Conservation (phyloP, 1,140 invertebrate species). For the Spodoptera litura region DNA sequence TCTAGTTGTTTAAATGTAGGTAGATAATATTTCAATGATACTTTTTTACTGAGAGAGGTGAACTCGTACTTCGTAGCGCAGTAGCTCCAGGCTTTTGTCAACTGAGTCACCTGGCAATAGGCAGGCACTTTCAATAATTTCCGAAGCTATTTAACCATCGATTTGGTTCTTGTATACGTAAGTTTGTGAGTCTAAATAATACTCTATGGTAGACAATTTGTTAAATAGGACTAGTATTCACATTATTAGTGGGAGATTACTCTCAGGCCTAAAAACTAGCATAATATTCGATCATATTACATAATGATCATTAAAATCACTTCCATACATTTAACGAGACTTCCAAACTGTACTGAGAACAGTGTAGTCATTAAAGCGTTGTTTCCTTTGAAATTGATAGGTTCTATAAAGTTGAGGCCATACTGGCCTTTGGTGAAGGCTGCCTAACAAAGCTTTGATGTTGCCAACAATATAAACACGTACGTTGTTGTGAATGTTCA, state of each 20-base stretch:
- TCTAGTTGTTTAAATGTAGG: no score
- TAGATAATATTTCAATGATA: no score
- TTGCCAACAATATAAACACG: conserved; percentile 40
- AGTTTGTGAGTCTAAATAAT: no score
- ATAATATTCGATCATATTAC: neutral
- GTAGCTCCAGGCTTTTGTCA: no score
- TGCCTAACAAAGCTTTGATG: conserved; percentile 39
- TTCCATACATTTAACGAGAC: neutral
- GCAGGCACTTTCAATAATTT: no score
- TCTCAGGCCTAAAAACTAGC: neutral
- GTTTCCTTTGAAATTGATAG: conserved; percentile 41
- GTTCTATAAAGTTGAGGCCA: conserved; percentile 36
- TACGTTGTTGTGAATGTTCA: conserved; percentile 15
- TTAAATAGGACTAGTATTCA: no score
- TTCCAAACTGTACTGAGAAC: neutral
- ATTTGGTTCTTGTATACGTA: no score
- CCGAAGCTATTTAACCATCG: no score
- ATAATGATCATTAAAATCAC: neutral
- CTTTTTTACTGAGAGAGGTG: no score
- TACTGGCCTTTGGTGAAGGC: conserved; percentile 17
- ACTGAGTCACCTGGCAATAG: no score
- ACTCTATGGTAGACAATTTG: no score
- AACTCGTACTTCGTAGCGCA: no score
- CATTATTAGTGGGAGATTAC: neutral
- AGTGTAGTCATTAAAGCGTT: conserved; percentile 27